These are phyloP conservation scores for Chionomys nivalis DNA, from an alignment of 2,113 vertebrate genomes.

Conservation along the genomic window DNA sequence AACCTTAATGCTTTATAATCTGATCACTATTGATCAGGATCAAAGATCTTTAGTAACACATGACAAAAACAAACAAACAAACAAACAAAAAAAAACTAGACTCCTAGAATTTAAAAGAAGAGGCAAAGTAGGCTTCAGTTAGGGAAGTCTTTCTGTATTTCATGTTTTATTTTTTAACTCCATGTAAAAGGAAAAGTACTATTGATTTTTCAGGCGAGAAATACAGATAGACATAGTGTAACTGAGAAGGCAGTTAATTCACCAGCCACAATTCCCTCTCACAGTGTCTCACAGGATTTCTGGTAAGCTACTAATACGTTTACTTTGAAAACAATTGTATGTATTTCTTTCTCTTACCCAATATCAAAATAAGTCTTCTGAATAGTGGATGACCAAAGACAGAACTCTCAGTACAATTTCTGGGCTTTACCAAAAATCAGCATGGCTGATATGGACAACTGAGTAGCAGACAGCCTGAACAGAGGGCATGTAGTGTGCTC, in stretches of 20 bases:
- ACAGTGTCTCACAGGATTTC: neutral
- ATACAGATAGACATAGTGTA: neutral
- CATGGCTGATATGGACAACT: constrained; percentile 35
- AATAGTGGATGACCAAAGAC: neutral
- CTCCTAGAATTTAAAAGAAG: neutral
- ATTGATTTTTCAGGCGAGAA: neutral
- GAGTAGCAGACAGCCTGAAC: constrained; percentile 13
- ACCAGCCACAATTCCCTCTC: neutral
- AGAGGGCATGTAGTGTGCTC: neutral
- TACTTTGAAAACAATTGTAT: neutral
- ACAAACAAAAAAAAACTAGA: too few relatives aligned
- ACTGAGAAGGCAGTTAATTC: neutral
- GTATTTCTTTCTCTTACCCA: neutral
- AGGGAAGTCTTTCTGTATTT: neutral
- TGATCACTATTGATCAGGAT: neutral
- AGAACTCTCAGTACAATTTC: constrained; percentile 6
- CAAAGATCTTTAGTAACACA: neutral
- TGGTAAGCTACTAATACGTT: neutral
- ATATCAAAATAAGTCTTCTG: neutral
- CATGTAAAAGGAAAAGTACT: neutral
- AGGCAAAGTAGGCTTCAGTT: neutral
- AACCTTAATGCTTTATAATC: neutral
- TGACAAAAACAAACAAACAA: too few relatives aligned
- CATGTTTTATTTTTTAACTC: neutral
- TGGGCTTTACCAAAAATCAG: constrained; percentile 4